Evolutionary conservation across 1,140 invertebrate genomes (phyloP), one percentile per base, ranked within the genome.

Genomic region (Radopholus similis): DNA sequence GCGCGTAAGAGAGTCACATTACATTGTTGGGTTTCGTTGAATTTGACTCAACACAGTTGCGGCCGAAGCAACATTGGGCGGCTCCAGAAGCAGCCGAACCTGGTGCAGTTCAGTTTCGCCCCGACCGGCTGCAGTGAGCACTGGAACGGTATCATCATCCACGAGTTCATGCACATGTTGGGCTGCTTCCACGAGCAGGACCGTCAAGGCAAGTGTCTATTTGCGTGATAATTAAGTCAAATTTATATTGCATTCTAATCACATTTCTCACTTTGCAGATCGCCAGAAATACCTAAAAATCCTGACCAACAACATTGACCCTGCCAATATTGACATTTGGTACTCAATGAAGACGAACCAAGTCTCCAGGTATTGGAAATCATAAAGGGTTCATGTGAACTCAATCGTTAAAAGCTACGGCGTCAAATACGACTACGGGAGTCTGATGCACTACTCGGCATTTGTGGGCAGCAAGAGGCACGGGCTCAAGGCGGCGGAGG

Each of bases 401-500:
- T 1, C 15, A 34, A 34, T 18, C 18, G 8, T 38, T n/a, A n/a
- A 30, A 26, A 55, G 66, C 35, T 80, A 80, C 34, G 76, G 76
- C 37, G 60, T 73, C 2, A 65, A 67, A 23, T 78, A 78, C 44
- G 69, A 73, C 23, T 78, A 77, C 32, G 76, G 67, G 4, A 68
- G 64, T 21, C 67, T 79, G 42, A 77, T 79, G 76, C 76, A 79
- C 47, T 81, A 78, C 32, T 23, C 51, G 8, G 32, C 21, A 23
- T 55, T 53, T 1, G 75, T 70, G 23, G 64, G 68, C 23, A 63
- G 54, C 15, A 51, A 51, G n/a, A 47, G 55, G 57, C 59, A 40
- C 15, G 53, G 54, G 9, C 68, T 75, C 32, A 73, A 68, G 34
- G 72, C 77, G 2, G 74, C 77, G 62, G 64, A 66, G 11, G 77